Evolutionary conservation across 1,140 invertebrate genomes (phyloP).

Genomic region (Archegozetes longisetosus): DNA sequence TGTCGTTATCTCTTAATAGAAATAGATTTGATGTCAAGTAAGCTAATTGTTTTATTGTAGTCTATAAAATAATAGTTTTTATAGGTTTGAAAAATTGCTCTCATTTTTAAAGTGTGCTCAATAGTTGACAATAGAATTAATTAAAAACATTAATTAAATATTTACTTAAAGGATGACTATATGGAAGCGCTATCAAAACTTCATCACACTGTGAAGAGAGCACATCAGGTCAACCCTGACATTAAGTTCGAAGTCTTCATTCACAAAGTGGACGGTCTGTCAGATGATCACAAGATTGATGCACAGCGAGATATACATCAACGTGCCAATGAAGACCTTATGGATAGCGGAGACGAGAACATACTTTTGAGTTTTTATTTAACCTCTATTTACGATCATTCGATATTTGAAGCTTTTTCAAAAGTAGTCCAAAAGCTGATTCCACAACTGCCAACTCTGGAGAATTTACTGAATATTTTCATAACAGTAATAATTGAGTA

Average conservation of each 20-base stretch:
- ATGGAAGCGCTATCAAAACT: constrained; percentile 85
- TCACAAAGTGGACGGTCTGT: constrained; percentile 96
- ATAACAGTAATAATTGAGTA: constrained; percentile 65
- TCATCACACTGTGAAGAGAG: constrained; percentile 77
- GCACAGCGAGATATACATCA: constrained; percentile 92
- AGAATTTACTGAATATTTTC: constrained; percentile 97
- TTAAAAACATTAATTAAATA: constrained; percentile 4
- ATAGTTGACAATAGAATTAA: too few relatives aligned
- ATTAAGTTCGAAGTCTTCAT: constrained; percentile 99
- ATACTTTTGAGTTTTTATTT: constrained; percentile 61
- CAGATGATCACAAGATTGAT: constrained; percentile 97
- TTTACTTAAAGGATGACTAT: constrained; percentile 68
- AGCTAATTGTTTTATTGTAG: not conserved
- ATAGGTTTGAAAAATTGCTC: too few relatives aligned
- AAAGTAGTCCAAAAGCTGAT: constrained; percentile 99
- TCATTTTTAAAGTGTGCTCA: too few relatives aligned
- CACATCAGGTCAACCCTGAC: constrained; percentile 85
- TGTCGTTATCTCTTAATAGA: not conserved
- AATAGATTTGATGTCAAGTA: not conserved
- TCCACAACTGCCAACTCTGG: constrained; percentile 86
- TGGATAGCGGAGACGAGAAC: constrained; percentile 22
- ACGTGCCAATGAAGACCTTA: constrained; percentile 80
- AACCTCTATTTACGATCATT: constrained; percentile 98
- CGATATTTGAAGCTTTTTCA: constrained; percentile 99
- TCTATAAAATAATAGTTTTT: too few relatives aligned